Conservation (phyloP, 2,113 vertebrate species). For the Misgurnus mizolepis region DNA sequence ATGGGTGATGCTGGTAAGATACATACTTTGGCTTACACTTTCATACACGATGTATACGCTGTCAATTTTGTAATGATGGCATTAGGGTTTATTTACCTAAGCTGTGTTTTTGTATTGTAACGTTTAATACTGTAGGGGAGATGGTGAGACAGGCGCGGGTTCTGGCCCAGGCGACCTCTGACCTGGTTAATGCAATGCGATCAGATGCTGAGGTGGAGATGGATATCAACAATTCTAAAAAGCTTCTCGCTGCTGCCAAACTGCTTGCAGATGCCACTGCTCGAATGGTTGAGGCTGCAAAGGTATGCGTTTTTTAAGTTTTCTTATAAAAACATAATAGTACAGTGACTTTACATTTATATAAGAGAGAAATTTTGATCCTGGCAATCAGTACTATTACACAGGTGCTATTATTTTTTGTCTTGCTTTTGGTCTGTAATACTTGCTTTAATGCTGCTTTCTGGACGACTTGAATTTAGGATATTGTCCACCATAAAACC, state of each 20-base stretch:
- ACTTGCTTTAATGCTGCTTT: no score
- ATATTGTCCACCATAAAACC: no score
- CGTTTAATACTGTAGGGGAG: conserved; percentile 76
- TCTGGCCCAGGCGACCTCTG: conserved; percentile 95
- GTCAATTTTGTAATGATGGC: not conserved
- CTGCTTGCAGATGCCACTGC: conserved; percentile 96
- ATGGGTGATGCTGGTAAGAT: conserved; percentile 97
- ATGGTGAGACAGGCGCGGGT: conserved; percentile 98
- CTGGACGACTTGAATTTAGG: no score
- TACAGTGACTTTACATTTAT: not conserved
- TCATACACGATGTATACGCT: not conserved
- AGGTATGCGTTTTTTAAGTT: conserved; percentile 75
- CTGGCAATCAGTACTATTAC: no score
- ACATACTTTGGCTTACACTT: not conserved
- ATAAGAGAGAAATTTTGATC: no score
- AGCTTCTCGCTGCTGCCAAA: conserved; percentile 95
- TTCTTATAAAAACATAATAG: not conserved
- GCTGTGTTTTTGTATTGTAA: not conserved
- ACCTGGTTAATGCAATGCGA: conserved; percentile 96
- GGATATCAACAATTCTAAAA: conserved; percentile 97
- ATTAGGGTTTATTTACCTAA: not conserved
- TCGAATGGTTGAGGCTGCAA: conserved; percentile 98
- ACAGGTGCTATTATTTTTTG: no score
- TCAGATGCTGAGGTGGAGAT: conserved; percentile 97
- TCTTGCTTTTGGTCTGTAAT: no score